Percentiles rank a stretch among this genome's conserved stretches.
These are phyloP conservation scores for Monopis laevigella DNA, from an alignment of 2,888 invertebrate species.

Conservation along the genomic window DNA sequence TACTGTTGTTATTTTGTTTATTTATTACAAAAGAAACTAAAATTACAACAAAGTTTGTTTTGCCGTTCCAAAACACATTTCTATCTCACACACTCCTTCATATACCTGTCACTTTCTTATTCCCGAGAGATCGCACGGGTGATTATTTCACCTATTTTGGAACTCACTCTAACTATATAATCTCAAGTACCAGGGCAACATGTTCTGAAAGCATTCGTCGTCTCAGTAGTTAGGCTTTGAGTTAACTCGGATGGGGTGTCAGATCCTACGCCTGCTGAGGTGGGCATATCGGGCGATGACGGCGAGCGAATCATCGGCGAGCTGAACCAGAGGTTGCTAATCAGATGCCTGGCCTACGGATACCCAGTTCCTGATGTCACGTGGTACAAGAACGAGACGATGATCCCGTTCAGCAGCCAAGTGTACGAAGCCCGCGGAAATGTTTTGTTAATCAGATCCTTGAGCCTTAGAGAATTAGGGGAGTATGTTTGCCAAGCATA, in stretches of 20 bases:
- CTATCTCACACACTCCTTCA: no score
- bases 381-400: slow-evolving; percentile 84
- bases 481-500: slow-evolving; percentile 91
- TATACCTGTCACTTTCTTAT: no score
- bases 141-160: no score
- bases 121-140: no score
- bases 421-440: slow-evolving; percentile 79
- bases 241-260: slow-evolving; percentile 29
- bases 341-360: slow-evolving; percentile 86
- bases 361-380: slow-evolving; percentile 81
- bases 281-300: slow-evolving; percentile 74
- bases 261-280: slow-evolving; percentile 55
- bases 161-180: no score
- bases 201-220: slow-evolving; percentile 1
- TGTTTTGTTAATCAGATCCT: slow-evolving; percentile 76
- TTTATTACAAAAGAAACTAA: no score
- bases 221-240: slow-evolving; percentile 24
- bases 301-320: slow-evolving; percentile 73
- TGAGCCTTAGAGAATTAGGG: slow-evolving; percentile 79
- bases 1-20: no score
- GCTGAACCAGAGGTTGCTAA: slow-evolving; percentile 73
- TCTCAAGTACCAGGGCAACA: no score
- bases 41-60: no score
- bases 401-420: slow-evolving; percentile 76
- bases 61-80: no score